Conservation (phyloP, 2,797 vertebrate species). For the Malacoctenus gilli region DNA sequence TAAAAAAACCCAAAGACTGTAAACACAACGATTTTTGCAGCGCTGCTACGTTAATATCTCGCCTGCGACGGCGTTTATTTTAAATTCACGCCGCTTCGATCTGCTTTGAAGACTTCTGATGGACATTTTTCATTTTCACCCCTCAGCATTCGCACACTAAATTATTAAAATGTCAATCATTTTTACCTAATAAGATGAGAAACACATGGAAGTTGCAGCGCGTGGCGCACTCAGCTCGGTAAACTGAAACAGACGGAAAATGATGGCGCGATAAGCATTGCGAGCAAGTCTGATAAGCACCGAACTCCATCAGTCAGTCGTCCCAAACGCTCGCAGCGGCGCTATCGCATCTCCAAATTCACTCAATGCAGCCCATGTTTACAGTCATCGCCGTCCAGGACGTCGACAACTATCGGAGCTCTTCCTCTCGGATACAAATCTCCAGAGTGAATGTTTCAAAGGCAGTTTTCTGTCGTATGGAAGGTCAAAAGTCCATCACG, state of each 20-base stretch:
- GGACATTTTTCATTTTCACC: background rate
- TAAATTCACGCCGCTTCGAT: background rate
- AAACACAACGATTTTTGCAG: background rate
- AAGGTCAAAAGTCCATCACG: slow-evolving; percentile 44
- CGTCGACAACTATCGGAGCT: slow-evolving; percentile 28
- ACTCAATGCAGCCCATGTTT: slow-evolving; percentile 2
- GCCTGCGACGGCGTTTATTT: background rate
- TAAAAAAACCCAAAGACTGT: background rate
- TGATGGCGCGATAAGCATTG: background rate
- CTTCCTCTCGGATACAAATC: slow-evolving; percentile 27
- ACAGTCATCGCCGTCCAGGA: slow-evolving; percentile 19
- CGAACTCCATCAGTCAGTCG: background rate
- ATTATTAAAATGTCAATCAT: background rate
- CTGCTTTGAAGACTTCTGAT: background rate
- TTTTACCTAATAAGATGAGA: background rate
- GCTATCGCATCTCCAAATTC: slow-evolving; percentile 2
- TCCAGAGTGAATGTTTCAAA: slow-evolving; percentile 24
- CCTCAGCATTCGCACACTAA: background rate
- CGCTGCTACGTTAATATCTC: background rate
- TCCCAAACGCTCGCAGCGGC: no score
- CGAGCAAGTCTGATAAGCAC: no score
- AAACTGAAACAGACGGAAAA: background rate
- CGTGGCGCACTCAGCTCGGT: background rate
- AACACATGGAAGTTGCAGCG: no score
- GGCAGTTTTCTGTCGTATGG: slow-evolving; percentile 14